Evolutionary conservation across 92 coral and sea anemone genomes (phyloP).

Genomic region (Epizoanthus fatuus): DNA sequence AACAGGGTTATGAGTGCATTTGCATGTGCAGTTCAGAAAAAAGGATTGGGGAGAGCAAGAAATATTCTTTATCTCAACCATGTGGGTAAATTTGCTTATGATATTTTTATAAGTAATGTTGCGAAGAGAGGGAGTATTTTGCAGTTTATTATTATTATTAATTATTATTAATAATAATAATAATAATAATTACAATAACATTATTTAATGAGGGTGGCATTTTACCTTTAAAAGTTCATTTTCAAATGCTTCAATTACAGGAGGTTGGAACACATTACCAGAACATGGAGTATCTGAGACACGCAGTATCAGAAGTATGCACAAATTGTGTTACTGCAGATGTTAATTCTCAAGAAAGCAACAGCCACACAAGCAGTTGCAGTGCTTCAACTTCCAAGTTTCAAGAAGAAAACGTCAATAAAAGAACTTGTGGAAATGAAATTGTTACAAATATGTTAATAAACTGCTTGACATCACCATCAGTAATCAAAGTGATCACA

Average conservation of each 20-base stretch:
- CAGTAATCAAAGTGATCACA: slow-evolving; percentile 70
- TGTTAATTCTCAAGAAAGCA: background rate
- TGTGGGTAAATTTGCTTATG: no score
- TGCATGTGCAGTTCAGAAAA: no score
- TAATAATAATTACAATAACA: no score
- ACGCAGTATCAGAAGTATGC: slow-evolving; percentile 47
- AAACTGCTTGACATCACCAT: slow-evolving; percentile 79
- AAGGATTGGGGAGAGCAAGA: no score
- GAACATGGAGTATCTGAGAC: slow-evolving; percentile 74
- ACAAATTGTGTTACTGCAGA: background rate
- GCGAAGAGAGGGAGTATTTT: no score
- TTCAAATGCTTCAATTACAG: slow-evolving; percentile 41
- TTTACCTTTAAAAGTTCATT: background rate
- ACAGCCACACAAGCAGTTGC: background rate
- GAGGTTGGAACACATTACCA: slow-evolving; percentile 73
- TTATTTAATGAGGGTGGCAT: no score
- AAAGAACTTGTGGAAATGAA: background rate
- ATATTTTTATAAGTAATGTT: no score
- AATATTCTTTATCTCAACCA: no score
- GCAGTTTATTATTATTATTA: no score
- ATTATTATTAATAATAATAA: no score
- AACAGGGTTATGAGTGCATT: no score
- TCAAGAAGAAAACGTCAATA: background rate
- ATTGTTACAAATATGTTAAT: slow-evolving; percentile 68
- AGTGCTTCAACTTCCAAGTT: no score